Percentiles rank a stretch among this genome's conserved stretches.
These are phyloP conservation scores for Labeo rohita DNA, from an alignment of 2,113 vertebrate genomes.

Conservation along the genomic window DNA sequence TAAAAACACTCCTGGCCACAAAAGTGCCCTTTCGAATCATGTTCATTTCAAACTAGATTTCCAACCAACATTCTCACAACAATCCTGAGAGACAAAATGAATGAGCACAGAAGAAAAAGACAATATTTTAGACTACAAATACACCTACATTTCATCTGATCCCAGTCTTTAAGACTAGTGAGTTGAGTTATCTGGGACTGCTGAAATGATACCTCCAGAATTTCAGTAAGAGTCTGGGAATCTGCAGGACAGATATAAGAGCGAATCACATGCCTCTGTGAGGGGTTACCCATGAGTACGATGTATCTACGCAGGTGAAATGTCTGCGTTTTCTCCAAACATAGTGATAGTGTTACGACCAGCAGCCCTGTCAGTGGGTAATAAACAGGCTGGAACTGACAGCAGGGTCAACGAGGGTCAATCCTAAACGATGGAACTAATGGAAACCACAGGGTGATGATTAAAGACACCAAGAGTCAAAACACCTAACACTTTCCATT, in stretches of 20 bases:
- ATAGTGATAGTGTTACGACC: conserved; percentile 58
- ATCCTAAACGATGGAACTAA: not conserved
- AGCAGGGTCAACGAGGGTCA: conserved; percentile 58
- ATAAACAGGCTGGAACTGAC: conserved; percentile 62
- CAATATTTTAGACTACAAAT: not conserved
- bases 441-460: conserved; percentile 17
- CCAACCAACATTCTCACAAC: too few species aligned
- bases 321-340: conserved; percentile 19
- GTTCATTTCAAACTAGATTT: not conserved
- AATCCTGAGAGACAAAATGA: too few species aligned
- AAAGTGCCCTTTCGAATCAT: not conserved
- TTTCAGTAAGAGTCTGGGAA: not conserved
- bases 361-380: conserved; percentile 44
- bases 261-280: not conserved
- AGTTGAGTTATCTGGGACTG: conserved; percentile 34
- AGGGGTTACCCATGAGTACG: conserved; percentile 34
- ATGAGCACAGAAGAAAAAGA: too few species aligned
- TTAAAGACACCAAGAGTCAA: not conserved
- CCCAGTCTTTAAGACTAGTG: conserved; percentile 23
- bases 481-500: not conserved
- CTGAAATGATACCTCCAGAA: conserved; percentile 6
- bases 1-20: not conserved
- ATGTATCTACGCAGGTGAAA: conserved; percentile 8
- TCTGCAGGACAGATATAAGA: conserved; percentile 2
- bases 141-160: conserved; percentile 9